Evolutionary conservation across 1,140 invertebrate genomes (phyloP), one percentile per base, ranked within the genome.

Genomic region (Drosophila ohnishii): DNA sequence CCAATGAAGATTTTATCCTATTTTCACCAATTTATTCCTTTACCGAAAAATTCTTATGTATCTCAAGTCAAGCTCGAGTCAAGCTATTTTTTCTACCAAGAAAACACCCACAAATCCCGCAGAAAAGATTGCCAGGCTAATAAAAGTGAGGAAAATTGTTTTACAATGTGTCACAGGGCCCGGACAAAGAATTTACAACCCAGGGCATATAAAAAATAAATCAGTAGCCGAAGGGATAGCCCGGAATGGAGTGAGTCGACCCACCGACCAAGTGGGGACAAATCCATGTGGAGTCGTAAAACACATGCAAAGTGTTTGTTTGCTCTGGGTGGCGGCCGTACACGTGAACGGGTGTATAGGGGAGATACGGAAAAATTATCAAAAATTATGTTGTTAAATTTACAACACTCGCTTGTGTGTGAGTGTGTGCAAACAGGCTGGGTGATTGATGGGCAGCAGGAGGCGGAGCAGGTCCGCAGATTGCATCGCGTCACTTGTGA

Each of bases 351-450:
- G 47, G 39, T 64, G 60, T 42, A 16, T 57, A 32, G 3, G 1
- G 19, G n/a, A 82, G 83, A 79, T 78, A 73, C 50, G 35, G 55
- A 37, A 65, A 75, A 83, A 80, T 86, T 86, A 87, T 87, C 83
- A 88, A 78, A 87, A 87, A 87, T 87, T 87, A 87, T 88, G 84
- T 87, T 87, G 84, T 87, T 80, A 84, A 83, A 87, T 84, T 89
- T 89, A 87, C 80, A 87, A 78, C 80, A 62, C 66, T 82, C 75
- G 28, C 45, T 25, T 30, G 40, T 44, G 51, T 32, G 42, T 56
- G 65, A 19, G 57, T 67, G 70, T 63, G 81, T 64, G 79, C 70
- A 22, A 44, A 80, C 80, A 78, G 56, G 47, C 64, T 44, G 57
- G 61, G 57, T 87, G 84, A 87, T 87, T 88, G 84, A 87, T 87